Conservation (phyloP, 2,888 invertebrate genomes). For the Lucinisca nassula region DNA sequence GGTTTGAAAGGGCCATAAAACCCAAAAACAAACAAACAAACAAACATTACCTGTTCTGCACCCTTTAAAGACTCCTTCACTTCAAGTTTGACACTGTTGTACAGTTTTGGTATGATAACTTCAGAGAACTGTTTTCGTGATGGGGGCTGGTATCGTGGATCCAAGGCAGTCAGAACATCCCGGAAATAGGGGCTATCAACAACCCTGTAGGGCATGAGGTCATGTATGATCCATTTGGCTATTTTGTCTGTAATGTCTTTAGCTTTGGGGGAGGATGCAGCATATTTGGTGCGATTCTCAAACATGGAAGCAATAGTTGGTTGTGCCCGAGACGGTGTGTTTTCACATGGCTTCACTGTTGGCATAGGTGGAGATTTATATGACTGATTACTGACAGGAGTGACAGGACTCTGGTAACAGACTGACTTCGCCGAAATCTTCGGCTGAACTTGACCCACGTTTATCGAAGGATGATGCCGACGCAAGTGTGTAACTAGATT, state of each 20-base stretch:
- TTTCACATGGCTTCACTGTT: slow-evolving; percentile 81
- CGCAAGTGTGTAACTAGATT: neutral
- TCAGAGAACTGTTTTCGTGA: slow-evolving; percentile 24
- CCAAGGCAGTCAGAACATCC: neutral
- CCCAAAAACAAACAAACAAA: no score
- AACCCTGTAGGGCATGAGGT: slow-evolving; percentile 6
- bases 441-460: no score
- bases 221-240: slow-evolving; percentile 26
- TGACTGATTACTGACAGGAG: neutral
- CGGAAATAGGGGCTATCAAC: slow-evolving; percentile 16
- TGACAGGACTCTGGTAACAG: no score
- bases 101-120: slow-evolving; percentile 21
- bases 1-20: no score
- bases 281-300: neutral
- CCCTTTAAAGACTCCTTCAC: neutral
- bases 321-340: slow-evolving; percentile 78
- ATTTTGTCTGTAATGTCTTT: slow-evolving; percentile 10
- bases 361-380: slow-evolving; percentile 83
- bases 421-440: no score
- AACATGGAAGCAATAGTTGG: neutral
- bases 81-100: neutral
- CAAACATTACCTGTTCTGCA: neutral
- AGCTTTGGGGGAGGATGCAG: neutral
- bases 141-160: slow-evolving; percentile 11
- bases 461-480: neutral